Evolutionary conservation across 35 echinoderm and acorn worm species (phyloP).

Genomic region (Heliocidaris erythrogramma): DNA sequence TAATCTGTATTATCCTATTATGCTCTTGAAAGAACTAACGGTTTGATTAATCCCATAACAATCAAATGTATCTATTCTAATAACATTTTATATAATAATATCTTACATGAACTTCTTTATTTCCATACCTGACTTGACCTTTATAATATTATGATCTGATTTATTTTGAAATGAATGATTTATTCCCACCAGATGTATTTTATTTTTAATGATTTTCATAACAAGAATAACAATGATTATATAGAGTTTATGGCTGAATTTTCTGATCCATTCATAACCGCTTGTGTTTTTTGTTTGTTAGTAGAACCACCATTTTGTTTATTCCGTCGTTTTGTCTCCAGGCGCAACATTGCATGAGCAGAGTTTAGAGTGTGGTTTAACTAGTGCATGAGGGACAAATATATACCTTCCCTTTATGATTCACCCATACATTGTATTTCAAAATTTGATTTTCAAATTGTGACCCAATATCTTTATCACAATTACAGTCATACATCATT

Average conservation of each 20-base stretch:
- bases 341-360: background rate
- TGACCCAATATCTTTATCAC: too few species aligned
- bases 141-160: background rate
- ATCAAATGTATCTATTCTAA: background rate
- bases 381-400: background rate
- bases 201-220: background rate
- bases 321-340: background rate
- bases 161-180: background rate
- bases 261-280: background rate
- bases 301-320: background rate
- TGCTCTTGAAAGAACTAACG: background rate
- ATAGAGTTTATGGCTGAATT: background rate
- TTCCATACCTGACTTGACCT: background rate
- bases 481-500: too few species aligned
- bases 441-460: too few species aligned
- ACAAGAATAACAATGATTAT: background rate
- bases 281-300: background rate
- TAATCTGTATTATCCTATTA: too few species aligned
- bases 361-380: background rate
- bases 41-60: background rate
- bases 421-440: too few species aligned
- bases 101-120: background rate
- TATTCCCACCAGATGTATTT: background rate
- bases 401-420: too few species aligned
- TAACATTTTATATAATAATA: background rate